Evolutionary conservation across 2,797 vertebrate genomes (phyloP), one percentile per base, ranked within the genome.

Genomic region (Melanogrammus aeglefinus): DNA sequence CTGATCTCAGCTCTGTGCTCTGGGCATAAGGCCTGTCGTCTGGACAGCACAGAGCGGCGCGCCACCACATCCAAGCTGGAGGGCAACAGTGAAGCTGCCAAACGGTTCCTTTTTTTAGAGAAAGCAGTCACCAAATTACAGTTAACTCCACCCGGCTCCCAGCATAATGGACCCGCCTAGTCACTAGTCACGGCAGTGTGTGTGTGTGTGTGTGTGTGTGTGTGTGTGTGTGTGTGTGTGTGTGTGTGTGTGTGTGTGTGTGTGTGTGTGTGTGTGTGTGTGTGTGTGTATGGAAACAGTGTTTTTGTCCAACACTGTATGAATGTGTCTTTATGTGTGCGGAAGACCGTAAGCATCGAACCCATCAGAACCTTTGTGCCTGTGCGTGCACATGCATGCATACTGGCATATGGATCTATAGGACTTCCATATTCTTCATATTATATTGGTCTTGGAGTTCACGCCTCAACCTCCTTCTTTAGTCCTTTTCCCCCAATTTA

Each of bases 111-210:
- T 94, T 94, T 92, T 95, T 94, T 94, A 93, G 93, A 91, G 83
- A 88, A 75, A 81, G 81, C 90, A 94, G 91, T 94, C 91, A 94
- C 92, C 90, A 95, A 95, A 94, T 95, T 94, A 94, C 90, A 92
- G 88, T 93, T 93, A 90, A 94, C 93, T 93, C 92, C 92, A 93
- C 92, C 92, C 91, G 78, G 91, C 81, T 5, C 72, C 85, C 88
- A 78, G 84, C 21, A 27, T 86, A 79, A 84, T 57, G 86, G 92
- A 93, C 89, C 89, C 92, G 91, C 94, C 92, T 91, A 90, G 83
- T 79, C 83, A 85, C 81, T 82, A 86, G 82, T 83, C 73, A 78
- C 47, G 57, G 76, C 74, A 66, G 38, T 75, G 77, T 73, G 82
- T 83, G 78, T 79, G 73, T 86, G 85, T 81, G 81, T 87, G 83